A percentile compares a stretch with the other conserved stretches of the same genome.
Evolutionary conservation across 2,888 invertebrate species (phyloP).

Genomic region (Macaria liturata): DNA sequence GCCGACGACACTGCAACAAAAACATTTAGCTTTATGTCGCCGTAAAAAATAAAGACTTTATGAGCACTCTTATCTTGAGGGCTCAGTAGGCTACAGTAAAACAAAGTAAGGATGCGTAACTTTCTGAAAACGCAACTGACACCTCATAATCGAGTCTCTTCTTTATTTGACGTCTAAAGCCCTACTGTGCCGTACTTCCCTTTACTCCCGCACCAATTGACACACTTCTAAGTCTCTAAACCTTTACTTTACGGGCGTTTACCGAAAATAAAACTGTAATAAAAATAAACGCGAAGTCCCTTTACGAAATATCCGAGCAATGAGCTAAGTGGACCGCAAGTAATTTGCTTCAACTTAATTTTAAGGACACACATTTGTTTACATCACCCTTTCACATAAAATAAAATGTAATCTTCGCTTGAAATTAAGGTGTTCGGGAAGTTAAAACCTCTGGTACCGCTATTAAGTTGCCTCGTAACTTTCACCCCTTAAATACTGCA

Average conservation of each 20-base stretch:
- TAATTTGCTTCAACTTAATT: slow-evolving; percentile 27
- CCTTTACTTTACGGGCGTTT: slow-evolving; percentile 21
- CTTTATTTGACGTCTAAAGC: slow-evolving; percentile 18
- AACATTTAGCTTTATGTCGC: slow-evolving; percentile 22
- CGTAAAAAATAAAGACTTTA: slow-evolving; percentile 26
- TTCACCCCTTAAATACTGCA: slow-evolving; percentile 21
- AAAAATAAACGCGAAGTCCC: slow-evolving; percentile 19
- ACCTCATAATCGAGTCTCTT: slow-evolving; percentile 14
- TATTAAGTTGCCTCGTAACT: slow-evolving; percentile 28
- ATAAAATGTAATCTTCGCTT: slow-evolving; percentile 15
- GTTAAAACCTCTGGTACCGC: slow-evolving; percentile 19
- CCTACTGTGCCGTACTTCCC: slow-evolving; percentile 9
- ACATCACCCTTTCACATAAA: slow-evolving; percentile 17
- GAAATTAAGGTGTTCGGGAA: slow-evolving; percentile 21
- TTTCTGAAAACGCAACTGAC: slow-evolving; percentile 21
- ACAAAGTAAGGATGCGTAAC: slow-evolving; percentile 11
- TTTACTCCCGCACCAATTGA: slow-evolving; percentile 22
- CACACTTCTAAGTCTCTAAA: slow-evolving; percentile 24
- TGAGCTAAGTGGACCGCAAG: slow-evolving; percentile 24
- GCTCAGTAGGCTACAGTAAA: slow-evolving; percentile 16
- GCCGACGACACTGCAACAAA: slow-evolving; percentile 16
- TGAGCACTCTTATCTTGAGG: slow-evolving; percentile 20
- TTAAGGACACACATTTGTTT: slow-evolving; percentile 22
- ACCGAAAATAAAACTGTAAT: slow-evolving; percentile 28
- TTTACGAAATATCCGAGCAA: slow-evolving; percentile 26